Evolutionary conservation across 2,797 vertebrate genomes (phyloP), one percentile per base, ranked within the genome.

Genomic region (Melanotaenia boesemani): DNA sequence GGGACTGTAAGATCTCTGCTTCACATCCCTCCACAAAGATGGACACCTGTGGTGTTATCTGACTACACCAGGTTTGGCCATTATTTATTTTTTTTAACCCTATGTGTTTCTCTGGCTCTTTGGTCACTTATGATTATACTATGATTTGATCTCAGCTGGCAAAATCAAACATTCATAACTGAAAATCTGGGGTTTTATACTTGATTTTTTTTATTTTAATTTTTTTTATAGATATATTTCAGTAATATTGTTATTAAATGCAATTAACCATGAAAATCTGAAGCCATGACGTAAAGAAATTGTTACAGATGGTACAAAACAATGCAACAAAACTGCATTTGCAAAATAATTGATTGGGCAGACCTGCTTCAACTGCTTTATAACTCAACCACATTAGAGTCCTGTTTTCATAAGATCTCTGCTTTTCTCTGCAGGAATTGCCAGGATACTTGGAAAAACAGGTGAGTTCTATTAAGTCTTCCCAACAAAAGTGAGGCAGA

Each of bases 401-500:
- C 22, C 26, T n/a, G n/a, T n/a, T 39, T 36, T 77, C 13, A 55
- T 55, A 72, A 4, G 6, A 28, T 44, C 8, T 68, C 39, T 2
- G 0, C 22, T 1, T 74, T 67, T 81, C 57, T 30, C 3, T 74
- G 37, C 87, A 92, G 91, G 91, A 82, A 85, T 95, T 72, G 72
- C 77, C 68, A 89, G 82, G 76, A 84, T 92, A 71, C 90, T 95
- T 63, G 88, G 89, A 77, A 89, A 93, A 67, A 86, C 84, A 73
- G 83, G 90, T 92, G 88, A 91, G 91, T 84, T 70, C 10, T 24
- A 32, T 10, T 59, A 44, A 61, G 8, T 70, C 26, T 36, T 50
- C n/a, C 22, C 11, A 20, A 22, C 68, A 67, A 41, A 58, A 16
- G n/a, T 24, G 1, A 61, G 0, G 2, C 18, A 5, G 48, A 48